Percentiles rank a stretch among this genome's conserved stretches.
phyloP scores from a whole-genome alignment of 2,113 vertebrate species.

The Pelecanoides urinatrix region DNA sequence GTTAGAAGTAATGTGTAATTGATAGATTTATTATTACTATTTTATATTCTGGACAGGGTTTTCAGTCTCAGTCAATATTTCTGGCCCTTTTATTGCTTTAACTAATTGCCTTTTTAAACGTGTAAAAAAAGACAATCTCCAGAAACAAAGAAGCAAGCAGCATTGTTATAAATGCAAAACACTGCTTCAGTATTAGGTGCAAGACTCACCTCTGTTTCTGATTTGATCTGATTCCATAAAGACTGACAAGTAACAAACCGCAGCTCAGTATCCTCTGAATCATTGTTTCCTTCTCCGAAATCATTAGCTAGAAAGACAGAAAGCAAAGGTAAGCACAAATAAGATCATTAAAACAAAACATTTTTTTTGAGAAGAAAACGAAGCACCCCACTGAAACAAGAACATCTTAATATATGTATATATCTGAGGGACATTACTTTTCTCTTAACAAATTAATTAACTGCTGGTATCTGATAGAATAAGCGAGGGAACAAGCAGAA shows the following conservation, averaged over 20 bases:
- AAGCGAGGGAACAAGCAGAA: not conserved
- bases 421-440: not conserved
- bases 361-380: not conserved
- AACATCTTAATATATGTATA: not conserved
- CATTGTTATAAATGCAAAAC: not conserved
- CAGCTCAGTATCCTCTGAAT: conserved; percentile 66
- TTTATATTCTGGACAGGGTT: not conserved
- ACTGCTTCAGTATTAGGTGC: not conserved
- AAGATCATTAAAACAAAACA: not conserved
- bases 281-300: conserved; percentile 68
- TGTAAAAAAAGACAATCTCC: not conserved
- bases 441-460: not conserved
- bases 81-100: not conserved
- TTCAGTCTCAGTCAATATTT: not conserved
- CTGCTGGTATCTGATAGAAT: not conserved
- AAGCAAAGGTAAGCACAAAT: not conserved
- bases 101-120: not conserved
- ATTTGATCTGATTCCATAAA: conserved; percentile 86
- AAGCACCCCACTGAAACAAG: not conserved
- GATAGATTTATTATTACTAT: not conserved
- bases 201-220: conserved; percentile 82
- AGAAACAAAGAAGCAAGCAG: not conserved
- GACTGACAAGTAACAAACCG: conserved; percentile 82
- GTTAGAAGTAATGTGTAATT: not conserved
- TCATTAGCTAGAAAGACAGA: conserved; percentile 71